Evolutionary conservation across 2,113 vertebrate species (phyloP), one percentile per base, ranked within the genome.

Genomic region (Hassar affinis): DNA sequence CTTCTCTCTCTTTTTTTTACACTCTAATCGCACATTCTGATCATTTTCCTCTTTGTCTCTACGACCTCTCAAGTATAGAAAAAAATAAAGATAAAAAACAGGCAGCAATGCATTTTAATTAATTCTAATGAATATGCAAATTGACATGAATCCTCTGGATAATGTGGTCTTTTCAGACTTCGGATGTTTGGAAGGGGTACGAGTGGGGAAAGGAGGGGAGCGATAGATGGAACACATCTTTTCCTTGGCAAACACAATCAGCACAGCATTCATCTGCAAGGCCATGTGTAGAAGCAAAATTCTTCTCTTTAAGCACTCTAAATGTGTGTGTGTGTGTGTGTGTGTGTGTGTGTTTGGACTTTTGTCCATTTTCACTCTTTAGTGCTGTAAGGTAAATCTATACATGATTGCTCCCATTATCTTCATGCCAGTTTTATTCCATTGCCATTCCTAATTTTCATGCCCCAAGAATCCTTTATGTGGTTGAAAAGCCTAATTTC

Each of bases 101-200:
- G 69, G 71, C 85, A 62, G 86, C 86, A 80, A 83, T 59, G 76
- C 79, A 86, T 87, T 88, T 86, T 85, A 87, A 88, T 89, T 86
- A 88, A 86, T 85, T 84, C 87, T 84, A 84, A 87, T 87, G 86
- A 88, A 82, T 90, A 90, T 90, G 89, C 86, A 89, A 88, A 88
- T 88, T 82, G 79, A 75, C 78, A 85, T 54, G 68, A 89, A 87
- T 88, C 80, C 87, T 88, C 81, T 76, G 86, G 87, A 87, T 89
- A 88, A 88, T 83, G 81, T 84, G 82, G 84, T 87, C 89, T 88
- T 89, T 89, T 88, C 86, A 89, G 82, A 87, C 83, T 85, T 82
- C 83, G 86, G 82, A 69, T 90, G 88, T 88, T 88, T 88, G 64
- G 83, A 88, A 86, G 80, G 61, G 64, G 57, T 51, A 76, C 22